phyloP scores from a whole-genome alignment of 2,797 vertebrate genomes.

The Leptatherina wallacei region DNA sequence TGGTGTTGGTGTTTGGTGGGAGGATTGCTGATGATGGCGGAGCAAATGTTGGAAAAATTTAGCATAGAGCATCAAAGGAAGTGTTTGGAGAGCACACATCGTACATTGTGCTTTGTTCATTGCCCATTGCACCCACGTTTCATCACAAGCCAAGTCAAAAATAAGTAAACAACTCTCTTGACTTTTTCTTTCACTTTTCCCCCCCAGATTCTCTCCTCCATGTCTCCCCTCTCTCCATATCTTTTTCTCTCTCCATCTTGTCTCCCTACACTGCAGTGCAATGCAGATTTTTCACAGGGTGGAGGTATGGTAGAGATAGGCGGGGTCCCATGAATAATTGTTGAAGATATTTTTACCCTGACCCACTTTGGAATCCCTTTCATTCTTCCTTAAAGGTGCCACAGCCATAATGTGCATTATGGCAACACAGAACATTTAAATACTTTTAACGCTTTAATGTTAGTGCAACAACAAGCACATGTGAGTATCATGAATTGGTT shows the following conservation, averaged over 20 bases:
- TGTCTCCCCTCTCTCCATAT: constrained; percentile 7
- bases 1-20: constrained; percentile 61
- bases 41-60: constrained; percentile 56
- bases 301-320: constrained; percentile 75
- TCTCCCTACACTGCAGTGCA: constrained; percentile 76
- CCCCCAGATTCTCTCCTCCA: constrained; percentile 17
- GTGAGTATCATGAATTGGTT: constrained; percentile 1
- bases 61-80: constrained; percentile 48
- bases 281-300: constrained; percentile 79
- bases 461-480: constrained; percentile 10
- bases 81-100: constrained; percentile 50
- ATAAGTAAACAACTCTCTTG: constrained; percentile 56
- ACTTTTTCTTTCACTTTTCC: constrained; percentile 38
- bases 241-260: constrained; percentile 54
- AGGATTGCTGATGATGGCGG: constrained; percentile 52
- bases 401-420: constrained; percentile 47
- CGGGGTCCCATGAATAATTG: constrained; percentile 85
- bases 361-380: constrained; percentile 85
- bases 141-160: constrained; percentile 69
- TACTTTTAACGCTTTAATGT: not conserved
- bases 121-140: constrained; percentile 69
- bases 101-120: constrained; percentile 55
- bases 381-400: constrained; percentile 81
- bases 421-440: constrained; percentile 46
- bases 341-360: constrained; percentile 88